These are phyloP conservation scores for Chloromyia formosa DNA, from an alignment of 2,888 invertebrate genomes.

Conservation along the genomic window DNA sequence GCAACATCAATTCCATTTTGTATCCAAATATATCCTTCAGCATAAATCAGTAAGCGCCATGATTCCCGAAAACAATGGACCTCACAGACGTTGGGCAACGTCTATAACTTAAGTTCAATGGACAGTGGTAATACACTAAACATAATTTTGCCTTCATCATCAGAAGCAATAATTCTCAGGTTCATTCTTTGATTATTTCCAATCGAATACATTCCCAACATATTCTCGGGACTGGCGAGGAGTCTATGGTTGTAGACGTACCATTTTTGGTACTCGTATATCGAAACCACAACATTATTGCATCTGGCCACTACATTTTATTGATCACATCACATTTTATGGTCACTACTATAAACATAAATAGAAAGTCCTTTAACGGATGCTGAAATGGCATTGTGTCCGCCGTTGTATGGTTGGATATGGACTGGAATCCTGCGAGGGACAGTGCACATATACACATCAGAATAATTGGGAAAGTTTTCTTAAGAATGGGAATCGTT, in stretches of 20 bases:
- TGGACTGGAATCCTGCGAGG: not conserved
- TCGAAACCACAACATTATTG: constrained; percentile 20
- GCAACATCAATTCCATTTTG: no score
- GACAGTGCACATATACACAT: not conserved
- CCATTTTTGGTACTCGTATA: not conserved
- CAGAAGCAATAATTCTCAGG: constrained; percentile 38
- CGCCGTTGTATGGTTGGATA: not conserved
- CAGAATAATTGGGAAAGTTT: constrained; percentile 38
- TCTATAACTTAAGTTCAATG: constrained; percentile 38
- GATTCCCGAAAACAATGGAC: not conserved
- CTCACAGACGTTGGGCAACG: not conserved
- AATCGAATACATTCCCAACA: constrained; percentile 17
- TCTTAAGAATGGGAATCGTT: constrained; percentile 3
- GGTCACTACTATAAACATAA: constrained; percentile 28
- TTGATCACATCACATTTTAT: constrained; percentile 40
- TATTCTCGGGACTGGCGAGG: constrained; percentile 1
- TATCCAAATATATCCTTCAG: not conserved
- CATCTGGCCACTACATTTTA: constrained; percentile 31
- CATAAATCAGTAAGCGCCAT: not conserved
- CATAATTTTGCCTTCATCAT: constrained; percentile 42
- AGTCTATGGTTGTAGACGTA: no score
- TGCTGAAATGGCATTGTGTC: constrained; percentile 31
- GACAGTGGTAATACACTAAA: constrained; percentile 37
- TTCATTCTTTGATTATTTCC: constrained; percentile 36
- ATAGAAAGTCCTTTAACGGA: constrained; percentile 29